Evolutionary conservation across 2,888 invertebrate species (phyloP).

Genomic region (Stramonita haemastoma): DNA sequence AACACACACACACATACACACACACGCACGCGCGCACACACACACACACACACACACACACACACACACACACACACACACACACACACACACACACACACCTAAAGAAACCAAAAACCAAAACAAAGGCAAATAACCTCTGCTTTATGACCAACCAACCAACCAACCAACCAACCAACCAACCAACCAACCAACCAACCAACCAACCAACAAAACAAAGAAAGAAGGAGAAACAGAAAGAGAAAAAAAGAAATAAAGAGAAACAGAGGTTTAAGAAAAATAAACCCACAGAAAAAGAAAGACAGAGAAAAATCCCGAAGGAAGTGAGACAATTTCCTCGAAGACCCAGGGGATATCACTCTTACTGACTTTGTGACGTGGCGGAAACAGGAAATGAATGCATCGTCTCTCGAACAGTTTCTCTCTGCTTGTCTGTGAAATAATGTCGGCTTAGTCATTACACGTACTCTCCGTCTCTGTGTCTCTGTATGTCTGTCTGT

Average conservation of each 20-base stretch:
- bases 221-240: too few species aligned
- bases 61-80: conserved; percentile 17
- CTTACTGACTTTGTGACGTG: too few species aligned
- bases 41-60: conserved; percentile 24
- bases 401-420: background rate
- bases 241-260: too few species aligned
- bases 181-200: background rate
- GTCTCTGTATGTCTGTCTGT: background rate
- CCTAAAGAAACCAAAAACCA: background rate
- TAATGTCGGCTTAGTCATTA: background rate
- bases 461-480: too few species aligned
- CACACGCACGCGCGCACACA: conserved; percentile 13
- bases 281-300: too few species aligned
- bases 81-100: background rate
- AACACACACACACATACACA: conserved; percentile 2
- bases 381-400: too few species aligned
- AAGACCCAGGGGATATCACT: too few species aligned
- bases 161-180: background rate
- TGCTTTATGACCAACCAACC: background rate
- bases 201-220: background rate
- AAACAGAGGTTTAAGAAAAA: too few species aligned
- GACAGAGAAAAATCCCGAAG: too few species aligned
- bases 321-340: too few species aligned
- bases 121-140: too few species aligned
- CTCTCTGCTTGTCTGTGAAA: background rate